Conservation (phyloP, 2,113 vertebrate genomes). For the Festucalex cinctus region DNA sequence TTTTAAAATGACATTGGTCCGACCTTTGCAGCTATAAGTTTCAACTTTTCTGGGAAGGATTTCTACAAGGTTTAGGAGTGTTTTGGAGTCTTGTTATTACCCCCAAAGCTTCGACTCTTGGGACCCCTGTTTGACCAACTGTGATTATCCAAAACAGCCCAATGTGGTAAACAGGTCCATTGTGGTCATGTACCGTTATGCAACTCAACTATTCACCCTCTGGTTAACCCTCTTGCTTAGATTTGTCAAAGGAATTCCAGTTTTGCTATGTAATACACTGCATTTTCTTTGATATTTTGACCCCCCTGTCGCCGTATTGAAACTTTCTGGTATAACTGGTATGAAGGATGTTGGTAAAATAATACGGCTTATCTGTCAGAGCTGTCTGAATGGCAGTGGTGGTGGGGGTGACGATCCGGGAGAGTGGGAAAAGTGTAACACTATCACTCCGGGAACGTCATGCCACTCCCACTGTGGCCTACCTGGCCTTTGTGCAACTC, state of each 20-base stretch:
- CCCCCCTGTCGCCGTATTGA: neutral
- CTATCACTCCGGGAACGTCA: slow-evolving; percentile 56
- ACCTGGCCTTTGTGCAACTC: slow-evolving; percentile 24
- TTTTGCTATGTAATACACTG: neutral
- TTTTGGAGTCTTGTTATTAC: no score
- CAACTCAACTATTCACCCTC: neutral
- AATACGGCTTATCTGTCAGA: slow-evolving; percentile 26
- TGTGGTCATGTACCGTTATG: neutral
- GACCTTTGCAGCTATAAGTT: no score
- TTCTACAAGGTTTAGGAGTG: no score
- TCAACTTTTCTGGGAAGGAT: no score
- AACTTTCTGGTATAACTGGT: slow-evolving; percentile 4
- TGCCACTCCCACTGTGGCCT: slow-evolving; percentile 47
- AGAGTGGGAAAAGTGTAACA: slow-evolving; percentile 61
- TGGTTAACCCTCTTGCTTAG: neutral
- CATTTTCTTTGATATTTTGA: neutral
- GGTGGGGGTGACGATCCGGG: slow-evolving; percentile 7
- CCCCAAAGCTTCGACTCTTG: neutral
- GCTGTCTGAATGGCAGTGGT: neutral
- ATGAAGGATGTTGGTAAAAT: slow-evolving; percentile 49
- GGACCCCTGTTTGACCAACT: neutral
- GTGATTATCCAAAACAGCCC: neutral
- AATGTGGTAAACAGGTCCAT: neutral
- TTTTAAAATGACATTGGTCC: no score
- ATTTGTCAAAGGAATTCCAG: neutral